A percentile compares a stretch with the other conserved stretches of the same genome.
Conservation (phyloP, 2,113 vertebrate genomes). For the Origma solitaria region DNA sequence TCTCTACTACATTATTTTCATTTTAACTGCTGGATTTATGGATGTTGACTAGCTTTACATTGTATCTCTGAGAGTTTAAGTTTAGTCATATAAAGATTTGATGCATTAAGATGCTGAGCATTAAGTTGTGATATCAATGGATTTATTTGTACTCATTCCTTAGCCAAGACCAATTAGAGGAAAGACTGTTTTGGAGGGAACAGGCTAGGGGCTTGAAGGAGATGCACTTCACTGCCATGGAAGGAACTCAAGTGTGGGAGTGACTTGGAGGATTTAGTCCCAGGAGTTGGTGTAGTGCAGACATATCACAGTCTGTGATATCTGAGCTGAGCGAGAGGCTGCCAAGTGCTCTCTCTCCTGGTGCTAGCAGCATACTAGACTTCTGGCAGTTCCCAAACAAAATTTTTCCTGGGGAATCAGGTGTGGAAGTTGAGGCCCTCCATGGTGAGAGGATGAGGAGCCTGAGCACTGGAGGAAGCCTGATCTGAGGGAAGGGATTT, state of each 20-base stretch:
- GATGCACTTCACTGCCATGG: not conserved
- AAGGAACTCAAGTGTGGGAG: constrained; percentile 46
- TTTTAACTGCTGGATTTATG: constrained; percentile 52
- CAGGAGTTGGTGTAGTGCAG: constrained; percentile 46
- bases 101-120: constrained; percentile 29
- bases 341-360: constrained; percentile 38
- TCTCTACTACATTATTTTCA: constrained; percentile 47
- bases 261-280: constrained; percentile 47
- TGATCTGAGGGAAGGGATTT: not conserved
- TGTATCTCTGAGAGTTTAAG: constrained; percentile 26
- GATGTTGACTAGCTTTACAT: constrained; percentile 35
- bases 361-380: constrained; percentile 17
- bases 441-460: not conserved
- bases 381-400: constrained; percentile 36
- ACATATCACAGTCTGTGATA: constrained; percentile 54
- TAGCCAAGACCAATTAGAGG: constrained; percentile 38
- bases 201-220: not conserved
- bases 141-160: constrained; percentile 52
- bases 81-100: constrained; percentile 27
- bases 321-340: not conserved
- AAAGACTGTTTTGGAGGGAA: constrained; percentile 7
- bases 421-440: constrained; percentile 13
- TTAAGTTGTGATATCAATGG: constrained; percentile 20
- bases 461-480: not conserved
- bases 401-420: constrained; percentile 26